Conservation (phyloP, 2,113 vertebrate species). For the Oreochromis aureus region DNA sequence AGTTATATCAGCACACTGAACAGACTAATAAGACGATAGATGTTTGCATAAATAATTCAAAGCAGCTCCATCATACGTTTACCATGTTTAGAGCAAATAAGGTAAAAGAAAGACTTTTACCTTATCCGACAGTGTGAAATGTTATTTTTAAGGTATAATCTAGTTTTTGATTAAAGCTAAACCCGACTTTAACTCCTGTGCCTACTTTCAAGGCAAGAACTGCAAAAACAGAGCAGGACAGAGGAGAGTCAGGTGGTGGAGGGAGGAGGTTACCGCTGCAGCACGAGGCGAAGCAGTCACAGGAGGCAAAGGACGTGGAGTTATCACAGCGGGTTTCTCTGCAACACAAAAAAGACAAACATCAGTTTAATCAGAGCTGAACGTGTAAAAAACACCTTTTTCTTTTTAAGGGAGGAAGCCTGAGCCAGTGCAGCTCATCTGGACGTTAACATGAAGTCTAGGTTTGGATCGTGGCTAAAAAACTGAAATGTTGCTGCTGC, state of each 20-base stretch:
- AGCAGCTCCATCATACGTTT: background rate
- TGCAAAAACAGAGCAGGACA: background rate
- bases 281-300: background rate
- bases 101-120: background rate
- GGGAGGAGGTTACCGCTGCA: background rate
- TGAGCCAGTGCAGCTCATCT: too few relatives aligned
- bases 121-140: background rate
- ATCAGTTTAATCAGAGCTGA: background rate
- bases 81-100: background rate
- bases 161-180: background rate
- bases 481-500: background rate
- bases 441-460: too few relatives aligned
- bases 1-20: background rate
- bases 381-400: background rate
- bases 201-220: background rate
- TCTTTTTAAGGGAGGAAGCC: background rate
- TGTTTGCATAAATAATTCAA: background rate
- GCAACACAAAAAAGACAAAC: background rate
- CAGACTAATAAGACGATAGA: background rate
- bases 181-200: background rate
- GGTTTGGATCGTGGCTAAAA: too few relatives aligned
- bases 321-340: accelerated
- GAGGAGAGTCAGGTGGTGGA: background rate
- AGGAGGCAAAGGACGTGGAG: background rate
- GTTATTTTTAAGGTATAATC: background rate